These are phyloP conservation scores for Urocyon cinereoargenteus DNA, from an alignment of 2,797 vertebrate species.

Conservation along the genomic window DNA sequence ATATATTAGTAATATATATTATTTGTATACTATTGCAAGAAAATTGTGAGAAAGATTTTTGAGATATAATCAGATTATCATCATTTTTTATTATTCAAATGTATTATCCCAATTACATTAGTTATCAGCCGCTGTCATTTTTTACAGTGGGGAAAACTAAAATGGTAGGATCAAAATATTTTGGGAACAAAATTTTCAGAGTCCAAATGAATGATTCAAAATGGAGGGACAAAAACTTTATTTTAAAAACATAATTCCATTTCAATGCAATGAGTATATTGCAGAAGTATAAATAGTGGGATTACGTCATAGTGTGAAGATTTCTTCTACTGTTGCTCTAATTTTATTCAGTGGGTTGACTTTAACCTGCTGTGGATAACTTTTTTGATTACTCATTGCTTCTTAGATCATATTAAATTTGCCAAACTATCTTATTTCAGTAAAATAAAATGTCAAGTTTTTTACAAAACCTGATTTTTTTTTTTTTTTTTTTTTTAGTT, in stretches of 20 bases:
- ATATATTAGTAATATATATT: not conserved
- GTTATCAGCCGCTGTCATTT: not conserved
- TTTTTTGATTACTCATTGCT: not conserved
- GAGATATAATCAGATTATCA: not conserved
- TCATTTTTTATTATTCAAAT: not conserved
- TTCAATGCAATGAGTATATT: not conserved
- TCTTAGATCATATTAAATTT: not conserved
- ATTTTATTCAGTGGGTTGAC: not conserved
- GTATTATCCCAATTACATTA: not conserved
- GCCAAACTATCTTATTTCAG: not conserved
- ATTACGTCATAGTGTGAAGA: not conserved
- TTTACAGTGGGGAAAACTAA: not conserved
- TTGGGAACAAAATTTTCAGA: not conserved
- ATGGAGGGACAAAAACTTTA: fast-evolving
- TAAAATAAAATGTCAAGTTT: not conserved
- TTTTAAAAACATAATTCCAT: not conserved
- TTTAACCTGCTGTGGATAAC: not conserved
- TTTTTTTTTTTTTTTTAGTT: not conserved
- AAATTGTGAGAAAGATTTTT: no score
- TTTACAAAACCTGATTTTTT: not conserved
- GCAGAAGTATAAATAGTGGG: not conserved
- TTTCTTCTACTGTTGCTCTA: not conserved
- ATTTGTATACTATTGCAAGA: not conserved
- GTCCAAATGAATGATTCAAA: not conserved
- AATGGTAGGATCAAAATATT: not conserved